Evolutionary conservation across 1,140 invertebrate species (phyloP), one percentile per base, ranked within the genome.

Genomic region (Papilio polyxenes): DNA sequence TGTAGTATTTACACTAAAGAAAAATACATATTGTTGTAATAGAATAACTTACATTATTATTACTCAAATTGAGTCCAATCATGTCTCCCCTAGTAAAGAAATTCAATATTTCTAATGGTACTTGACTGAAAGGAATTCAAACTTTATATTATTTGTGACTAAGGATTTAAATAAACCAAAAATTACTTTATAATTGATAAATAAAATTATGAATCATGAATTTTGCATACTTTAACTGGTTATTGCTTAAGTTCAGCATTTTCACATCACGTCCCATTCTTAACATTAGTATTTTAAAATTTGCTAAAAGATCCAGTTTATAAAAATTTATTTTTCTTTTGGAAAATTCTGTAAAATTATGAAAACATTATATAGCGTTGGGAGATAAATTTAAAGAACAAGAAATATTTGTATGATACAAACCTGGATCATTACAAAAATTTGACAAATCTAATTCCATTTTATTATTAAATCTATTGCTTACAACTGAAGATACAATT

Each of bases 41-140:
- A 4, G 2, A 56, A 82, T 13, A 31, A 92, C 92, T 90, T 87
- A 92, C 92, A 85, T 90, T 87, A 81, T 94, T 94, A 83, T 93
- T 78, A 82, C 92, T 93, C 44, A 94, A 84, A 84, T 94, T 89
- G 7, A 94, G 86, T n/a, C 87, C 87, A 62, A 87, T 87, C 10
- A 94, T 85, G 56, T 90, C 86, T 48, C 91, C 92, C 86, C 92
- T 94, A 15, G 92, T 92, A 56, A 94, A 94, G 82, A 93, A 94
- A 84, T 93, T 94, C 56, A 94, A 85, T 79, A 94, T 88, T 8
- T 92, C 89, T 31, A 87, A 77, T 82, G 92, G 92, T 6, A 91
- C 79, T 83, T 89, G 83, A 74, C 92, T 94, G 86, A 86, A 93
- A 92, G 23, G 31, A 86, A 82, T 75, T 75, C 17, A 84, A n/a